phyloP scores from a whole-genome alignment of 2,113 vertebrate genomes.

The Apistogramma diplotaenia region DNA sequence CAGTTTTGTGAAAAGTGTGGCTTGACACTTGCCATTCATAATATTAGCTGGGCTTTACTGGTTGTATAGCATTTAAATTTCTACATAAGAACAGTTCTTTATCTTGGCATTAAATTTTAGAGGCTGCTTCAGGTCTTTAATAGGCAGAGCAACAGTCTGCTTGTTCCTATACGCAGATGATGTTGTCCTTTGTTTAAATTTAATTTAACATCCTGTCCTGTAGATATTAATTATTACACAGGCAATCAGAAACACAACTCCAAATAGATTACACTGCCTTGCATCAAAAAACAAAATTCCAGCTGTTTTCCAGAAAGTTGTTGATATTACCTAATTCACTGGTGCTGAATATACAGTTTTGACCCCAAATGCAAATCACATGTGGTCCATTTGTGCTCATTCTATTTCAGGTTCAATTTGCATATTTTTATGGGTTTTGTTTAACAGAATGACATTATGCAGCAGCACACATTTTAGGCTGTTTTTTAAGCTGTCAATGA shows the following conservation, averaged over 20 bases:
- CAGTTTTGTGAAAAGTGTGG: not conserved
- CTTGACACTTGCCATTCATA: not conserved
- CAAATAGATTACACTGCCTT: not conserved
- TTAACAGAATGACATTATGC: not conserved
- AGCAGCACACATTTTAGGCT: not conserved
- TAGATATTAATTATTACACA: not conserved
- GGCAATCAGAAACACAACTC: not conserved
- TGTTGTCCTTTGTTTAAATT: not conserved
- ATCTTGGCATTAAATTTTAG: not conserved
- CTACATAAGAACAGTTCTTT: not conserved
- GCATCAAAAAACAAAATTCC: not conserved
- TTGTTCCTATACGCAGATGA: not conserved
- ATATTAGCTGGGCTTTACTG: not conserved
- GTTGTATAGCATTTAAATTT: not conserved
- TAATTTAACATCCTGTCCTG: not conserved
- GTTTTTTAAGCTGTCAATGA: not conserved
- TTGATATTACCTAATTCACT: not conserved
- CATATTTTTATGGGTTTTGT: not conserved
- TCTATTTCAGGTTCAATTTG: not conserved
- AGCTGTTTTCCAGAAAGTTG: not conserved
- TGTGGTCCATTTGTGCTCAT: not conserved
- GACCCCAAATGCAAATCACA: not conserved
- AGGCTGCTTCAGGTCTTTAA: too few relatives aligned
- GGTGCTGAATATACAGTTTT: not conserved
- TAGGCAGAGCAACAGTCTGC: too few relatives aligned